Evolutionary conservation across 2,888 invertebrate species (phyloP).

Genomic region (Mongoloraphidia duomilia): DNA sequence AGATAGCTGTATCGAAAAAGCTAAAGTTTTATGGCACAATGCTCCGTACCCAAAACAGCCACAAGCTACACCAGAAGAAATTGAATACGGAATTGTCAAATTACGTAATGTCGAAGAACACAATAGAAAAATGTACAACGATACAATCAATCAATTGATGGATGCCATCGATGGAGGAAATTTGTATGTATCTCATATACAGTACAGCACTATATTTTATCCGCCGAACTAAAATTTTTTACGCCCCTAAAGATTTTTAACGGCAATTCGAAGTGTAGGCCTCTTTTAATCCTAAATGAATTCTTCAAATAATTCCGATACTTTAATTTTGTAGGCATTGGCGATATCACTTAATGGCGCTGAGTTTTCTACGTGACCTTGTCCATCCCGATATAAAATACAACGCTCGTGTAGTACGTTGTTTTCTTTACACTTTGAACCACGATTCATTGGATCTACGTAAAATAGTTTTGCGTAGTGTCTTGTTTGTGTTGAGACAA

Average conservation of each 20-base stretch:
- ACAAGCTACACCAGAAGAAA: conserved; percentile 26
- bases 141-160: conserved; percentile 34
- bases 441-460: conserved; percentile 71
- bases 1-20: conserved; percentile 34
- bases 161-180: conserved; percentile 38
- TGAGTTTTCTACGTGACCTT: conserved; percentile 55
- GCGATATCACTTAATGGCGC: conserved; percentile 64
- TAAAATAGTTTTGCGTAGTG: conserved; percentile 47
- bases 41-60: conserved; percentile 26
- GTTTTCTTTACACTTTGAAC: conserved; percentile 48
- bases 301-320: not conserved
- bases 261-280: too few relatives aligned
- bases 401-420: conserved; percentile 45
- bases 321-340: conserved; percentile 46
- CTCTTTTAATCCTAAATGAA: too few relatives aligned
- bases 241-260: too few relatives aligned
- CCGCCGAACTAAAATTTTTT: too few relatives aligned
- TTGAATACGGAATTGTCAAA: conserved; percentile 25
- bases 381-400: conserved; percentile 56
- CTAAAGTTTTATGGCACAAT: conserved; percentile 30
- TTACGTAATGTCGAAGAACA: conserved; percentile 29
- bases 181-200: conserved; percentile 25
- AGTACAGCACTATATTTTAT: too few relatives aligned
- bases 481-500: conserved; percentile 52
- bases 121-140: conserved; percentile 36